A percentile compares a stretch with the other conserved stretches of the same genome.
Conservation (phyloP, 2,888 invertebrate species). For the Ormyrus thymus region DNA sequence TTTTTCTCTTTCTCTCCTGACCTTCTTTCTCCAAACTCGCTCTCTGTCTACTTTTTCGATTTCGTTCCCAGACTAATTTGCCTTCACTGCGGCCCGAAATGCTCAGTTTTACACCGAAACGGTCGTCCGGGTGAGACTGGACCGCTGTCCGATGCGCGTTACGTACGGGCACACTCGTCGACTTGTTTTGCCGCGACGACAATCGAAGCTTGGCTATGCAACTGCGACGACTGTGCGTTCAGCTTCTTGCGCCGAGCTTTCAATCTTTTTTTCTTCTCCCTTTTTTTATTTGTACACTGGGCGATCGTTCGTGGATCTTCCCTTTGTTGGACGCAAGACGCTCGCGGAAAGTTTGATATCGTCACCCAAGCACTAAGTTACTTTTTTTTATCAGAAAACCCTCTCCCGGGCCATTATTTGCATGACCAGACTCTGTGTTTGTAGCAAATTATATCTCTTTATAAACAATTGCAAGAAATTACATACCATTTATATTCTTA, state of each 20-base stretch:
- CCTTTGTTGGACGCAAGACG: background rate
- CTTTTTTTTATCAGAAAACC: conserved; percentile 57
- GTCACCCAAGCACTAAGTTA: conserved; percentile 72
- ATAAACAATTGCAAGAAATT: conserved; percentile 70
- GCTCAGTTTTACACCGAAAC: conserved; percentile 6
- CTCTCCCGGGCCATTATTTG: conserved; percentile 74
- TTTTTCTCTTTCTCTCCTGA: conserved; percentile 6
- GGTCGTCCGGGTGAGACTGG: conserved; percentile 13
- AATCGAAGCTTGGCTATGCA: conserved; percentile 23
- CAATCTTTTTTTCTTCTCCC: background rate
- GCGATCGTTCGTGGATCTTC: background rate
- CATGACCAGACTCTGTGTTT: conserved; percentile 74
- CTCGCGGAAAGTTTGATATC: conserved; percentile 40
- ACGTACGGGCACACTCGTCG: background rate
- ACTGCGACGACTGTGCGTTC: conserved; percentile 26
- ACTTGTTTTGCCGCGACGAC: conserved; percentile 13
- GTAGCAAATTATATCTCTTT: conserved; percentile 67
- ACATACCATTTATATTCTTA: conserved; percentile 46
- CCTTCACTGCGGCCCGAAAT: conserved; percentile 15
- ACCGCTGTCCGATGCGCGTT: conserved; percentile 36
- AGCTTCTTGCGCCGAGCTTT: background rate
- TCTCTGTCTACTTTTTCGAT: conserved; percentile 7
- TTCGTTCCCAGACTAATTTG: conserved; percentile 18
- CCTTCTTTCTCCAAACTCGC: background rate
- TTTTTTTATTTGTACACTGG: conserved; percentile 10